Evolutionary conservation across 2,113 vertebrate species (phyloP).

Genomic region (Ovibos moschatus): DNA sequence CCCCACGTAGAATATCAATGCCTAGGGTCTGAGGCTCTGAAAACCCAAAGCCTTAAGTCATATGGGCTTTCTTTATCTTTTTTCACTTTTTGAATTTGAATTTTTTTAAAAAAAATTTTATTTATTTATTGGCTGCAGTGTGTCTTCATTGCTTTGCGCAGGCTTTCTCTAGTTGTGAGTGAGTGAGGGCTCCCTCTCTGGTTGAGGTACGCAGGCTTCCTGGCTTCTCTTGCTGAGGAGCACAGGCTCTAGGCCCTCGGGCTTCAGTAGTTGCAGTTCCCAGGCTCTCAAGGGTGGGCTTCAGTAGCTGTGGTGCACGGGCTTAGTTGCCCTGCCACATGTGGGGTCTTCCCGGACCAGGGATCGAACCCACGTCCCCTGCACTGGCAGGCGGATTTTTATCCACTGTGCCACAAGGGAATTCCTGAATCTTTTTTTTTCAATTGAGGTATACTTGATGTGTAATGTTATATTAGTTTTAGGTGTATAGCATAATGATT

Average conservation of each 20-base stretch:
- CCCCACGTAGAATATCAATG: background rate
- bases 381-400: background rate
- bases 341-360: background rate
- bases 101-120: accelerated
- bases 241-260: background rate
- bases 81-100: background rate
- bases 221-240: background rate
- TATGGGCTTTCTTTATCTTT: background rate
- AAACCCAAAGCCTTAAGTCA: background rate
- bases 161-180: background rate
- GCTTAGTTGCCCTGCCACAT: background rate
- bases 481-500: background rate
- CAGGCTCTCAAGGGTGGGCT: background rate
- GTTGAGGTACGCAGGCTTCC: background rate
- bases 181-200: background rate
- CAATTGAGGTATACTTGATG: background rate
- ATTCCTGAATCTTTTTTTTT: background rate
- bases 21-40: background rate
- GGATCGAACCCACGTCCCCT: background rate
- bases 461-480: background rate
- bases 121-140: background rate
- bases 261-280: background rate
- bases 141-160: background rate
- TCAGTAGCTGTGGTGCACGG: background rate
- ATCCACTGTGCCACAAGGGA: background rate